phyloP scores from a whole-genome alignment of 2,888 invertebrate genomes.

The Nomada lathburiana region DNA sequence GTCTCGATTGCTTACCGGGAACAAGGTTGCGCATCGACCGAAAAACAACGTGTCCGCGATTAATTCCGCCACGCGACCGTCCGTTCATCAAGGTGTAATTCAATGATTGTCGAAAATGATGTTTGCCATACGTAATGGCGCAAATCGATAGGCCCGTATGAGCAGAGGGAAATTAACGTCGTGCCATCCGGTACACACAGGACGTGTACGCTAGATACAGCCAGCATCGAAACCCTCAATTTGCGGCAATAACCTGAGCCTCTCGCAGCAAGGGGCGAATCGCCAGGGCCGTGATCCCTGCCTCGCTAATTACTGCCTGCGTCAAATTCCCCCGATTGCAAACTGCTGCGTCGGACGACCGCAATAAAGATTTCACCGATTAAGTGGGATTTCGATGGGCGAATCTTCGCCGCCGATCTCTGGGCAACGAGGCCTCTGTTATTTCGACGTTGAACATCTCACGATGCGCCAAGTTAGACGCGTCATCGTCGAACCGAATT shows the following conservation, averaged over 20 bases:
- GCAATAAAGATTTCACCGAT: constrained; percentile 56
- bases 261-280: constrained; percentile 50
- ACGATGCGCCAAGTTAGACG: not conserved
- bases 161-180: constrained; percentile 60
- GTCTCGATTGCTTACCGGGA: too few species aligned
- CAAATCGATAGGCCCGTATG: constrained; percentile 58
- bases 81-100: constrained; percentile 34
- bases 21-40: not conserved
- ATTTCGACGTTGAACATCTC: not conserved
- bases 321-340: constrained; percentile 65
- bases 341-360: constrained; percentile 44
- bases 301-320: constrained; percentile 63
- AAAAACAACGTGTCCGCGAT: not conserved
- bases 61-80: constrained; percentile 12
- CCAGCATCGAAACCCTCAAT: constrained; percentile 62
- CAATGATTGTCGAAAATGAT: constrained; percentile 57
- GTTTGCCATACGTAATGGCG: constrained; percentile 57
- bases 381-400: constrained; percentile 41
- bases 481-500: not conserved
- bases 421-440: not conserved
- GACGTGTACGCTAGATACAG: constrained; percentile 61
- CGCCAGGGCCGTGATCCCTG: constrained; percentile 48
- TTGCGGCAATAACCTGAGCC: constrained; percentile 49
- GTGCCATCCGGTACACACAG: constrained; percentile 71
- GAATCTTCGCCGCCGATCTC: constrained; percentile 11